Evolutionary conservation across 2,797 vertebrate species (phyloP).

Genomic region (Melanotaenia maccullochi): DNA sequence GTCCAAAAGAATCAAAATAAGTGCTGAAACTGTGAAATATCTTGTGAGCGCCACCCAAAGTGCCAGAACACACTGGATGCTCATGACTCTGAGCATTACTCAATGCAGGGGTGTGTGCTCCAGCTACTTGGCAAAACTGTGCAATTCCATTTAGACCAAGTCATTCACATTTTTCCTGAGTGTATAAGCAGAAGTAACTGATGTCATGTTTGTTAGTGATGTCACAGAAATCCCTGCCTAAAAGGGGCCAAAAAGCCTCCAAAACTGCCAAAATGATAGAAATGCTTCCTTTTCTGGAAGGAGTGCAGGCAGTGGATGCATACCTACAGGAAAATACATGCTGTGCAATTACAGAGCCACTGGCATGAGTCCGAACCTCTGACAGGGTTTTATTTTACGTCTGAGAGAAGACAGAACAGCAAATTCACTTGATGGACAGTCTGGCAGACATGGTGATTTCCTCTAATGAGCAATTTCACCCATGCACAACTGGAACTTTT

Average conservation of each 20-base stretch:
- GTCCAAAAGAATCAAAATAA: slow-evolving; percentile 38
- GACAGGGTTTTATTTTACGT: slow-evolving; percentile 14
- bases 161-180: slow-evolving; percentile 22
- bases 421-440: slow-evolving; percentile 36
- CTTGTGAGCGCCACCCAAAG: slow-evolving; percentile 47
- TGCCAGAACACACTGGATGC: slow-evolving; percentile 52
- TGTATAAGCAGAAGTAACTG: slow-evolving; percentile 24
- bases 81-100: slow-evolving; percentile 33
- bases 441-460: slow-evolving; percentile 67
- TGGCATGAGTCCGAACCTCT: slow-evolving; percentile 14
- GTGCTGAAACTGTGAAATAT: slow-evolving; percentile 39
- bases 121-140: slow-evolving; percentile 51
- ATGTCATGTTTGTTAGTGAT: slow-evolving; percentile 44
- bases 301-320: background rate
- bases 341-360: slow-evolving; percentile 21
- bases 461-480: slow-evolving; percentile 66
- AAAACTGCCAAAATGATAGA: slow-evolving; percentile 20
- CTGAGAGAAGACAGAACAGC: slow-evolving; percentile 20
- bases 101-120: slow-evolving; percentile 25
- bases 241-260: slow-evolving; percentile 34
- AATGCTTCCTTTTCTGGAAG: slow-evolving; percentile 10
- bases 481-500: slow-evolving; percentile 61
- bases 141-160: slow-evolving; percentile 67
- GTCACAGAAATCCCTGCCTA: slow-evolving; percentile 43
- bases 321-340: slow-evolving; percentile 1